phyloP scores from a whole-genome alignment of 2,888 invertebrate species.

The Eurois occulta region DNA sequence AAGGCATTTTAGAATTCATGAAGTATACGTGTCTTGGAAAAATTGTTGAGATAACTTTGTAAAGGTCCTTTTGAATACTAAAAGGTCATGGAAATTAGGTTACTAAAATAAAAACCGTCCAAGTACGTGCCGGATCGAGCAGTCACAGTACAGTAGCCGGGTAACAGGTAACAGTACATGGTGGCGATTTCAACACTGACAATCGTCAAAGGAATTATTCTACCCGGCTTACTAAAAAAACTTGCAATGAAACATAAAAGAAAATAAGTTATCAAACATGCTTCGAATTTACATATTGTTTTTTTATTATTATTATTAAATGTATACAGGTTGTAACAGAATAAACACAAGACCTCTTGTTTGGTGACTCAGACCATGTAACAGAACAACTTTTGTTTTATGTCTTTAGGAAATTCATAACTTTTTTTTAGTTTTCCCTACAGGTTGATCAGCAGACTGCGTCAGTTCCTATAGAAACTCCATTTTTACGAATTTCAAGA shows the following conservation, averaged over 20 bases:
- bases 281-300: not conserved
- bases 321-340: too few relatives aligned
- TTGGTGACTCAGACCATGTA: too few relatives aligned
- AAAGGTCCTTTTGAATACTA: slow-evolving; percentile 22
- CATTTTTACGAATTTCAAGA: too few relatives aligned
- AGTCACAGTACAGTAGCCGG: not conserved
- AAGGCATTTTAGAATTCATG: not conserved
- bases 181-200: not conserved
- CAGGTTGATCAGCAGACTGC: too few relatives aligned
- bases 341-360: too few relatives aligned
- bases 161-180: not conserved
- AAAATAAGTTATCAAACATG: not conserved
- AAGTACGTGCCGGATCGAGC: not conserved
- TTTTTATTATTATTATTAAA: too few relatives aligned
- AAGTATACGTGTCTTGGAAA: slow-evolving; percentile 4
- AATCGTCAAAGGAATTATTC: not conserved
- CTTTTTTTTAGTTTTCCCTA: too few relatives aligned
- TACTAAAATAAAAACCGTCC: not conserved
- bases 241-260: not conserved
- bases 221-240: not conserved
- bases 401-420: too few relatives aligned
- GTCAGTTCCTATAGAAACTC: too few relatives aligned
- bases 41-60: slow-evolving; percentile 26
- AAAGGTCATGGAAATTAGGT: slow-evolving; percentile 24
- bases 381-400: too few relatives aligned